Percentiles rank a stretch among this genome's conserved stretches.
Evolutionary conservation across 2,888 invertebrate genomes (phyloP).

Genomic region (Agonopterix heracliana): DNA sequence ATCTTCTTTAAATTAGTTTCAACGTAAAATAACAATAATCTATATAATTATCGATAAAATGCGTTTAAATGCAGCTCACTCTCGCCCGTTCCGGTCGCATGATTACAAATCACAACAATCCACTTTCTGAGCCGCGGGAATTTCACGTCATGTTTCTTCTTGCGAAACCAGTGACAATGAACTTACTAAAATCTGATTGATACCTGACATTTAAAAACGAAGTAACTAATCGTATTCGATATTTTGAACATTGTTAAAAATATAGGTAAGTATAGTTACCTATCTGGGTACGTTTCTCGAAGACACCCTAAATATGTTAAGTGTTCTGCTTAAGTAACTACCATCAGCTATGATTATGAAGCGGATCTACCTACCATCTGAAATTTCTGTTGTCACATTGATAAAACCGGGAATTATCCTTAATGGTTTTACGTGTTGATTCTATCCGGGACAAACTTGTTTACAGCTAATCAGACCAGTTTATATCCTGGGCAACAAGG

Average conservation of each 20-base stretch:
- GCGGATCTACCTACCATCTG: too few species aligned
- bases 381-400: background rate
- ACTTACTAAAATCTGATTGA: conserved; percentile 14
- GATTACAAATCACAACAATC: conserved; percentile 24
- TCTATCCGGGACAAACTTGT: conserved; percentile 39
- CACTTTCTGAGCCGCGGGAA: conserved; percentile 39
- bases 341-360: too few species aligned
- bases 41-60: too few species aligned
- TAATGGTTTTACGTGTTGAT: background rate
- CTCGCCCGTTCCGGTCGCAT: conserved; percentile 31
- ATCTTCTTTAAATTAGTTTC: too few species aligned
- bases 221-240: too few species aligned
- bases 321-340: too few species aligned
- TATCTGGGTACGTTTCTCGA: too few species aligned
- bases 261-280: too few species aligned
- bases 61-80: conserved; percentile 12
- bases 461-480: conserved; percentile 39
- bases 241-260: too few species aligned
- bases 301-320: too few species aligned
- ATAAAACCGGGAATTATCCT: background rate
- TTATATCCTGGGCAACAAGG: conserved; percentile 52
- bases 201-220: too few species aligned
- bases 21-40: too few species aligned
- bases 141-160: conserved; percentile 26
- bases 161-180: conserved; percentile 33